These are phyloP conservation scores for Clytia hemisphaerica DNA, from an alignment of 30 jellyfish, hydroid and myxozoan species.

Conservation along the genomic window DNA sequence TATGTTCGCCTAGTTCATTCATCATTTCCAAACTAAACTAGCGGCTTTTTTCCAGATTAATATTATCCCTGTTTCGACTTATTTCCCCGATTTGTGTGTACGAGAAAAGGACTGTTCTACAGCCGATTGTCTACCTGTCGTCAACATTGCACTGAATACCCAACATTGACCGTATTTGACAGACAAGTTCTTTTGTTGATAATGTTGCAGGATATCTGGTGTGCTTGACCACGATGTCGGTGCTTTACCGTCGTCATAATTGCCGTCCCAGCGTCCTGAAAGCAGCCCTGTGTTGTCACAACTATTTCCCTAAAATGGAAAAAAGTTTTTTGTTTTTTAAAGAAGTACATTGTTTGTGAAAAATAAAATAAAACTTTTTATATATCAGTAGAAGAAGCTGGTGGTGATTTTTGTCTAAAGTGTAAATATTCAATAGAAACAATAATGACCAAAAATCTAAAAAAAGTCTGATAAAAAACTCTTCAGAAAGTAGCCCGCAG, in stretches of 20 bases:
- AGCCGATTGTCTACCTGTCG: conserved; percentile 86
- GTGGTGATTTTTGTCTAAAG: not conserved
- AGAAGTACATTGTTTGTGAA: not conserved
- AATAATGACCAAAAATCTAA: no score
- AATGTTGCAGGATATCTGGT: conserved; percentile 76
- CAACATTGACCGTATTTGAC: conserved; percentile 97
- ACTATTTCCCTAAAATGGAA: conserved; percentile 60
- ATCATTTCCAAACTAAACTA: no score
- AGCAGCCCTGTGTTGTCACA: conserved; percentile 79
- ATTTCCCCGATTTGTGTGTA: no score
- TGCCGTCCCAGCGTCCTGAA: conserved; percentile 96
- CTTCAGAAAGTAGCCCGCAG: no score
- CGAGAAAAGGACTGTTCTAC: not conserved
- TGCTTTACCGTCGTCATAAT: conserved; percentile 81
- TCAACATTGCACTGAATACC: conserved; percentile 93
- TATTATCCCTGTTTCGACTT: no score
- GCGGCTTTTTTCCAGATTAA: no score
- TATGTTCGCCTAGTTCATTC: no score
- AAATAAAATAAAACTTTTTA: not conserved
- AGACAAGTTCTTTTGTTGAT: conserved; percentile 33
- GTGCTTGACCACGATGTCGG: conserved; percentile 93
- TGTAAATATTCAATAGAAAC: not conserved
- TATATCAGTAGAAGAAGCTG: not conserved
- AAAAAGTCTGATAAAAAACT: no score
- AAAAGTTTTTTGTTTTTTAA: not conserved